Evolutionary conservation across 2,888 invertebrate genomes (phyloP).

Genomic region (Dasypolia templi): DNA sequence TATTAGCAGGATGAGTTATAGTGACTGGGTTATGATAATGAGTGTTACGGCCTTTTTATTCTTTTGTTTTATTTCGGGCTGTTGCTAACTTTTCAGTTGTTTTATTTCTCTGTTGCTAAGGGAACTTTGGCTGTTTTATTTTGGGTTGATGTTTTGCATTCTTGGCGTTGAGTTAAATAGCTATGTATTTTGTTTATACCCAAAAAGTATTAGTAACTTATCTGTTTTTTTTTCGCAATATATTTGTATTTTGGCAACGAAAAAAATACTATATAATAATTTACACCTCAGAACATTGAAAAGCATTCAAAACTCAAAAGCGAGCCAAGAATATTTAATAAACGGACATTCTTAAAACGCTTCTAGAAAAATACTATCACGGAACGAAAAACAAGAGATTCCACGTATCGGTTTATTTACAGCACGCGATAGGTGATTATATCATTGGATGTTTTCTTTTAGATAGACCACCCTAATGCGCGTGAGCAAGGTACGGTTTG

Average conservation of each 20-base stretch:
- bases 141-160: conserved; percentile 16
- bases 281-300: conserved; percentile 14
- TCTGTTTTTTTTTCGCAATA: background rate
- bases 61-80: conserved; percentile 7
- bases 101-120: conserved; percentile 18
- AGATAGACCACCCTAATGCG: conserved; percentile 62
- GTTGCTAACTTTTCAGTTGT: conserved; percentile 24
- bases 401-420: conserved; percentile 51
- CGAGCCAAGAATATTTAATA: conserved; percentile 51
- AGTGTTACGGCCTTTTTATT: conserved; percentile 20
- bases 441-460: conserved; percentile 41
- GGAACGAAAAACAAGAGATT: conserved; percentile 49
- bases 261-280: background rate
- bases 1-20: conserved; percentile 44
- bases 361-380: conserved; percentile 43
- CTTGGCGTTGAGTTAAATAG: background rate
- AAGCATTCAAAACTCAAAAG: conserved; percentile 19
- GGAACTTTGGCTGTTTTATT: background rate
- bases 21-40: conserved; percentile 52
- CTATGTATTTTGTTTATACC: background rate
- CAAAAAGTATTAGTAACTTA: background rate
- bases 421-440: conserved; percentile 43
- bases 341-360: conserved; percentile 29
- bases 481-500: conserved; percentile 52
- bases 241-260: background rate